phyloP scores from a whole-genome alignment of 1,140 invertebrate species.

The Galleria mellonella region DNA sequence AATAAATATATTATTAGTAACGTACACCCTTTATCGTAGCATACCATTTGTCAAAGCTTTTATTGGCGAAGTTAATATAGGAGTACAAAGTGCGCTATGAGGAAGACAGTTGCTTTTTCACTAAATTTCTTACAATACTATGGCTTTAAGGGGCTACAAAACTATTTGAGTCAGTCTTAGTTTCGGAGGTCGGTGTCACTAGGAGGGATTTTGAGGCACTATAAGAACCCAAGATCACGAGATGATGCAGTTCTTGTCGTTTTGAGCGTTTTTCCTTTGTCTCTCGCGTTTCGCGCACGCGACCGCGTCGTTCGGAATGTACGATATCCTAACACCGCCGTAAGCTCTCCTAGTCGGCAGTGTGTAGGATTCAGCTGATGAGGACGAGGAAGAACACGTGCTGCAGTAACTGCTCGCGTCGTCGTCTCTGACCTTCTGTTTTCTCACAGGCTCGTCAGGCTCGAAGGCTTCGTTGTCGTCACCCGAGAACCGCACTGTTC shows the following conservation, averaged over 20 bases:
- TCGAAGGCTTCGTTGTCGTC: constrained; percentile 77
- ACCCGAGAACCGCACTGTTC: constrained; percentile 79
- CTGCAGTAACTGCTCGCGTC: constrained; percentile 88
- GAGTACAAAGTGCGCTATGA: background rate
- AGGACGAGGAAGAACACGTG: constrained; percentile 90
- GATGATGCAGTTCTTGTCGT: constrained; percentile 83
- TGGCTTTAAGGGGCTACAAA: constrained; percentile 49
- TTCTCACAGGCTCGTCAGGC: constrained; percentile 65
- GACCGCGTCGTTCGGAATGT: constrained; percentile 91
- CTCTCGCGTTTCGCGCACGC: constrained; percentile 83
- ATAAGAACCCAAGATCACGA: constrained; percentile 75
- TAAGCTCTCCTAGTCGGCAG: constrained; percentile 87
- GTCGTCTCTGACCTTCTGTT: constrained; percentile 69
- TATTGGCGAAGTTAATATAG: too few species aligned
- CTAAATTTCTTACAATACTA: constrained; percentile 47
- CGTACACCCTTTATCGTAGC: constrained; percentile 13
- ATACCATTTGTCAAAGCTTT: too few species aligned
- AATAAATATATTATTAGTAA: constrained; percentile 12
- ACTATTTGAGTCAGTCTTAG: constrained; percentile 65
- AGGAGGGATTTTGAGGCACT: constrained; percentile 31
- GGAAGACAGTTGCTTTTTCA: constrained; percentile 37
- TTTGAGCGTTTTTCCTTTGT: constrained; percentile 63
- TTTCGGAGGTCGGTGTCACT: constrained; percentile 59
- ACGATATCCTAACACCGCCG: constrained; percentile 90
- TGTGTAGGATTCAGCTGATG: constrained; percentile 88